Percentiles rank a stretch among this genome's conserved stretches.
phyloP scores from a whole-genome alignment of 2,113 vertebrate genomes.

The Ellobius talpinus region DNA sequence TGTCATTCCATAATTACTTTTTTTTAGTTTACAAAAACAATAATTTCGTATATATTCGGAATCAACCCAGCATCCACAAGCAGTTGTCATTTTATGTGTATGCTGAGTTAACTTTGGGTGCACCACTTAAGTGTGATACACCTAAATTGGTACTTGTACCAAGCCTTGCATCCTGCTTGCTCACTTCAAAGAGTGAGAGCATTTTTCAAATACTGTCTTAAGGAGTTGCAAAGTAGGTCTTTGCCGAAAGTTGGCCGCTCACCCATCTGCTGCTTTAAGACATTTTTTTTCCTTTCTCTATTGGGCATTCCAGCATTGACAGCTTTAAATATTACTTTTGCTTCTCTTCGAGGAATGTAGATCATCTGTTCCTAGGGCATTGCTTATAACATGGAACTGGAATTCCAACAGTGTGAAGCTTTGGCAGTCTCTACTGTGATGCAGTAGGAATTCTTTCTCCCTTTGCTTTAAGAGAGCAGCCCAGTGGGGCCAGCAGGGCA shows the following conservation, averaged over 20 bases:
- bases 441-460: accelerated
- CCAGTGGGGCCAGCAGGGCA: neutral
- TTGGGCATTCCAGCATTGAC: neutral
- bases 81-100: neutral
- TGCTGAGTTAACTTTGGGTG: neutral
- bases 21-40: neutral
- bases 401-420: too few relatives aligned
- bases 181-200: neutral
- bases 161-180: neutral
- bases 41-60: neutral
- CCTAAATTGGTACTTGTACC: neutral
- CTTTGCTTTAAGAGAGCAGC: neutral
- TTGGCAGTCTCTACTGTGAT: neutral
- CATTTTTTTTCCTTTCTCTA: neutral
- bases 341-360: neutral
- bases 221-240: neutral
- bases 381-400: neutral
- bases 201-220: neutral
- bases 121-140: neutral
- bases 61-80: too few relatives aligned
- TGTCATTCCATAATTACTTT: neutral
- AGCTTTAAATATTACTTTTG: neutral
- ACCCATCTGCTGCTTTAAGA: neutral
- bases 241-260: neutral
- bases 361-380: neutral